A percentile compares a stretch with the other conserved stretches of the same genome.
Evolutionary conservation across 2,113 vertebrate genomes (phyloP).

Genomic region (Scopus umbretta): DNA sequence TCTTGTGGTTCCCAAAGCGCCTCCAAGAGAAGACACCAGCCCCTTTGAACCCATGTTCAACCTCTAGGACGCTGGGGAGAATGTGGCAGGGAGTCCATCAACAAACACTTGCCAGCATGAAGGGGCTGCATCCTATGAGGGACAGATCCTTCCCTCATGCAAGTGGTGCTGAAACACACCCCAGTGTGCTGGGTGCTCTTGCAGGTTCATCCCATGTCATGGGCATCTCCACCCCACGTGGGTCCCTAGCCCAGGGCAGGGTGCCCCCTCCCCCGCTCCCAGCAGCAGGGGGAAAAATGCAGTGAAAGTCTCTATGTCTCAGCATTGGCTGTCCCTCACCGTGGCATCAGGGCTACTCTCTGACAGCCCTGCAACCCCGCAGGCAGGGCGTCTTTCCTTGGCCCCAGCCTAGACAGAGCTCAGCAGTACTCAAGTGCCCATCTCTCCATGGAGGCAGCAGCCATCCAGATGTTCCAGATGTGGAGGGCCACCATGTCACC

Average conservation of each 20-base stretch:
- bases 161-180: accelerated
- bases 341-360: neutral
- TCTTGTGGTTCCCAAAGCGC: neutral
- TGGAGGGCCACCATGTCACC: neutral
- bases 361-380: neutral
- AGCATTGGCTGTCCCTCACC: neutral
- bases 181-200: neutral
- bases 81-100: neutral
- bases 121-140: neutral
- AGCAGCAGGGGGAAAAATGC: neutral
- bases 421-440: neutral
- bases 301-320: neutral
- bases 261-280: no score
- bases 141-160: neutral
- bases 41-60: neutral
- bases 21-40: neutral
- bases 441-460: neutral
- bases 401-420: neutral
- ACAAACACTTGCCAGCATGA: neutral
- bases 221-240: neutral
- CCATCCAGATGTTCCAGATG: neutral
- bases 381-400: neutral
- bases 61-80: neutral
- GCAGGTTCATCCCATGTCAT: neutral
- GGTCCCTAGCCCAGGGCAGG: no score